Base-by-base conservation (phyloP, 2,797 vertebrate species). In the Pteropus rufus region DNA sequence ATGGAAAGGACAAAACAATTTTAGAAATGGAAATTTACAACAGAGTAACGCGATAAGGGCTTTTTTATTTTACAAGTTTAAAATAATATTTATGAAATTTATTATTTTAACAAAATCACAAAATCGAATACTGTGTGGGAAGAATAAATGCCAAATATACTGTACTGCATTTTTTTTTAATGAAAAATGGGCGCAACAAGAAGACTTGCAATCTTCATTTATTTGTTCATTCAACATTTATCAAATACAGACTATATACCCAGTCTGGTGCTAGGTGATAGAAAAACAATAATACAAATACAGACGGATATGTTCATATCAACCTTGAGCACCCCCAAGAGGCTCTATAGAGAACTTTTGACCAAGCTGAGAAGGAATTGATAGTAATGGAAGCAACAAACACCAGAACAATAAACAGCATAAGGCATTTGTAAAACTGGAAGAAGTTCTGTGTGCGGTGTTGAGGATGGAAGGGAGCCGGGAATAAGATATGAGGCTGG, bases 221-320 rank as follows among this genome's bases (percentile, higher is more conserved):
- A 93, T 52, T 94, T 88, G 34, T 75, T 94, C 69, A 65, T 54
- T 91, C 56, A 62, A 8, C 58, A 76, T 90, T 89, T 83, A 49
- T 62, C 31, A 10, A 89, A 83, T 56, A 76, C 5, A 56, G 64
- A 67, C 10, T 52, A 65, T 52, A n/a, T 77, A 46, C 31, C 14
- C 49, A 85, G 3, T 62, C 21, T 56, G 34, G 62, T 46, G 7
- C 18, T 41, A 94, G 19, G 64, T 91, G 24, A 62, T 41, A 79
- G 41, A 83, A 94, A 69, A 56, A 60, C 44, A 72, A 21, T 85
- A 60, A 81, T n/a, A 77, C 8, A 73, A 2, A 16, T 18, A 9
- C 77, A 60, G 75, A 65, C 56, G 6, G 8, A 64, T 83, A 73
- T 92, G 24, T 87, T 91, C 67, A 26, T 69, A 46, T 64, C 24